Percentiles rank a stretch among this genome's conserved stretches.
Conservation (phyloP, 1,140 invertebrate genomes). For the Drosophila pandora region DNA sequence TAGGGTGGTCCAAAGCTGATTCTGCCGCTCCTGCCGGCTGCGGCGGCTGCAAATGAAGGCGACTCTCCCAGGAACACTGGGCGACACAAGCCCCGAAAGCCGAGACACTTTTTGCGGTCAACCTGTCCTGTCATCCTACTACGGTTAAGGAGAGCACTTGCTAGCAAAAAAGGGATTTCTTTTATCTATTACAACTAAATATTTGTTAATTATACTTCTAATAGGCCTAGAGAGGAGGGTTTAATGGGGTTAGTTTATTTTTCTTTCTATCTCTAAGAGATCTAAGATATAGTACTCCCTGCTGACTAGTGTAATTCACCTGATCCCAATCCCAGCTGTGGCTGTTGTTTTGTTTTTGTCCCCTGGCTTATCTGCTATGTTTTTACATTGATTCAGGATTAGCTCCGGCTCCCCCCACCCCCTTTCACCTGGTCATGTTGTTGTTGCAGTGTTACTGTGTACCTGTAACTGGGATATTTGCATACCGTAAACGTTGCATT, state of each 20-base stretch:
- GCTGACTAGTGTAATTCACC: constrained; percentile 58
- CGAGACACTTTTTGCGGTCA: constrained; percentile 34
- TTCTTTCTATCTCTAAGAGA: too few species aligned
- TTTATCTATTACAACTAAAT: neutral
- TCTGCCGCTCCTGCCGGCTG: constrained; percentile 34
- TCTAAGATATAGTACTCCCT: neutral
- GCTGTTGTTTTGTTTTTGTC: constrained; percentile 37
- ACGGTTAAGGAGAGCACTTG: constrained; percentile 5
- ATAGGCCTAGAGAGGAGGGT: too few species aligned
- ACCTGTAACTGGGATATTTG: constrained; percentile 40
- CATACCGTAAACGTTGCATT: constrained; percentile 67
- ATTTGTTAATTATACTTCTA: too few species aligned
- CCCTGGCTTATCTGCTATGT: constrained; percentile 49
- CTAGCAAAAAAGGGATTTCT: neutral
- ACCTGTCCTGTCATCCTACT: constrained; percentile 1
- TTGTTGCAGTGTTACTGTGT: constrained; percentile 27
- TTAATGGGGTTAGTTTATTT: neutral
- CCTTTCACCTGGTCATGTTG: constrained; percentile 12
- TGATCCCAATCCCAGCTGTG: constrained; percentile 46
- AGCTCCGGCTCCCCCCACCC: constrained; percentile 26
- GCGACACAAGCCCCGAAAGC: constrained; percentile 42
- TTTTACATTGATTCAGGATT: constrained; percentile 76
- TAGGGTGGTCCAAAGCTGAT: constrained; percentile 62
- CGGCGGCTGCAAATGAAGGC: constrained; percentile 56
- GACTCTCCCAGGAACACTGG: constrained; percentile 50